These are phyloP conservation scores for Camelus dromedarius DNA, from an alignment of 2,113 vertebrate genomes.

Conservation along the genomic window DNA sequence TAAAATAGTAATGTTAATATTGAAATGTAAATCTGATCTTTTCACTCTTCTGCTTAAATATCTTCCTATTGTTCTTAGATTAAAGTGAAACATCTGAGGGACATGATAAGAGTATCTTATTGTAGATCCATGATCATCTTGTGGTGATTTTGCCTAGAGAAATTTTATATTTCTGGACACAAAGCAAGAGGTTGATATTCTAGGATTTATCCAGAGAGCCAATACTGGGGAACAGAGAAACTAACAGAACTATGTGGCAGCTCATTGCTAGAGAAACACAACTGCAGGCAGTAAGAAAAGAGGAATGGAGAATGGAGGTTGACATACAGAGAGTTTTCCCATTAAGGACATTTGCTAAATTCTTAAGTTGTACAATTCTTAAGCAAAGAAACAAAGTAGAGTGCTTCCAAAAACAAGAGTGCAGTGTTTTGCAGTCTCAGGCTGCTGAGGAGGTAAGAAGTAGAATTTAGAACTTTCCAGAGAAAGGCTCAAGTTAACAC, in stretches of 20 bases:
- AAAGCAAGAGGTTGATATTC: background rate
- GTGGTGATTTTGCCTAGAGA: background rate
- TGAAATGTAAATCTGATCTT: background rate
- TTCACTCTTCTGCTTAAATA: background rate
- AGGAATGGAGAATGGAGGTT: background rate
- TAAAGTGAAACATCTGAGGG: background rate
- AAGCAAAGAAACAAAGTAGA: background rate
- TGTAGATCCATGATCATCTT: background rate
- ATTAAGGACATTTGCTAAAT: background rate
- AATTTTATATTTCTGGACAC: constrained; percentile 4
- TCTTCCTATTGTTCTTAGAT: background rate
- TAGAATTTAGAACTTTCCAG: background rate
- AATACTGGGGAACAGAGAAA: background rate
- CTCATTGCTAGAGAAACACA: background rate
- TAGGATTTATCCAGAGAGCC: background rate
- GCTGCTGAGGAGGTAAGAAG: background rate
- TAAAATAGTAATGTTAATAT: background rate
- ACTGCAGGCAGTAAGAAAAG: background rate
- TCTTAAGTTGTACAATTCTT: background rate
- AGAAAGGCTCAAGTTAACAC: background rate
- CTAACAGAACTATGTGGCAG: background rate
- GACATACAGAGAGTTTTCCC: background rate
- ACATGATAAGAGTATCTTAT: background rate
- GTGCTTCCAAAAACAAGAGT: background rate
- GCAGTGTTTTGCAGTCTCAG: background rate